Conservation (phyloP, 2,888 invertebrate species). For the Lasioglossum figueresi region DNA sequence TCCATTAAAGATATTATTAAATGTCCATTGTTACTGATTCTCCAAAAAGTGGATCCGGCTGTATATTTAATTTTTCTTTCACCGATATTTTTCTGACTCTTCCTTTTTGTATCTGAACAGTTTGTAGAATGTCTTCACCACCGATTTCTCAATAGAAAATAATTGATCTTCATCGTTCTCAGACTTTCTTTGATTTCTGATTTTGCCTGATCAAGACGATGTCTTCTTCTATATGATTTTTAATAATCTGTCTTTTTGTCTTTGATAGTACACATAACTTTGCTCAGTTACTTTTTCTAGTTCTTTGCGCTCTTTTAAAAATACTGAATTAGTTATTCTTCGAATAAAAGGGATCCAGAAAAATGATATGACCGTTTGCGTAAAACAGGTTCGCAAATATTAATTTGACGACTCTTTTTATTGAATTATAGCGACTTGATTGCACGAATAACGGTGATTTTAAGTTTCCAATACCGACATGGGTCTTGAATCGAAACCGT, state of each 20-base stretch:
- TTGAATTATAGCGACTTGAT: not conserved
- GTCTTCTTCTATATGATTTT: not conserved
- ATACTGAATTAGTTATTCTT: not conserved
- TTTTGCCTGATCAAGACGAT: not conserved
- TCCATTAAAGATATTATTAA: not conserved
- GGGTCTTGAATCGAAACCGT: not conserved
- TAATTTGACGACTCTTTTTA: not conserved
- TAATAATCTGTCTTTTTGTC: not conserved
- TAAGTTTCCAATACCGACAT: not conserved
- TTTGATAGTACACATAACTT: not conserved
- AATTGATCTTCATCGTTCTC: not conserved
- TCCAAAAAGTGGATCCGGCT: not conserved
- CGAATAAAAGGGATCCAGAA: not conserved
- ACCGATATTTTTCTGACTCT: not conserved
- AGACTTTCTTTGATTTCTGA: not conserved
- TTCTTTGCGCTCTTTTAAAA: not conserved
- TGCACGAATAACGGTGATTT: not conserved
- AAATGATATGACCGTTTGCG: not conserved
- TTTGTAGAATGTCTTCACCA: conserved; percentile 5
- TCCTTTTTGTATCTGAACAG: not conserved
- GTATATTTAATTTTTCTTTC: not conserved
- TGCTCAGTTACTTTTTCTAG: not conserved
- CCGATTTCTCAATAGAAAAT: not conserved
- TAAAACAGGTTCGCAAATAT: not conserved
- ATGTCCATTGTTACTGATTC: conserved; percentile 1